Conservation (phyloP, 2,113 vertebrate species). For the Pimephales promelas region DNA sequence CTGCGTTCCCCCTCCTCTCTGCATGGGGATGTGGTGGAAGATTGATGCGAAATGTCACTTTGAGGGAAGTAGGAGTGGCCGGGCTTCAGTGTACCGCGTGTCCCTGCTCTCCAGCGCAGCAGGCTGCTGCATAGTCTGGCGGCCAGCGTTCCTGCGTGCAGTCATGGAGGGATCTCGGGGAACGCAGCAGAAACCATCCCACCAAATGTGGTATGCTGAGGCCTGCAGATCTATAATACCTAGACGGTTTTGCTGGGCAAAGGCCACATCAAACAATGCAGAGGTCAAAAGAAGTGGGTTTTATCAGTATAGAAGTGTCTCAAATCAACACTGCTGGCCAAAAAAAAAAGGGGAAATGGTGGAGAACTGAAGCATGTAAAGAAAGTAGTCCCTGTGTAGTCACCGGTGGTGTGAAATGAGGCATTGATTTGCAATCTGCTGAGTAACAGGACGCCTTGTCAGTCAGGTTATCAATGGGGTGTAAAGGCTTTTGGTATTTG, state of each 20-base stretch:
- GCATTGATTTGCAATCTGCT: slow-evolving; percentile 70
- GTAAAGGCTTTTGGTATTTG: slow-evolving; percentile 74
- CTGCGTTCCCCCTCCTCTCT: slow-evolving; percentile 62
- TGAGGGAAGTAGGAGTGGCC: slow-evolving; percentile 78
- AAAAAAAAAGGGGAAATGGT: slow-evolving; percentile 29
- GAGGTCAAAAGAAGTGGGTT: slow-evolving; percentile 21
- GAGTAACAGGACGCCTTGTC: slow-evolving; percentile 80
- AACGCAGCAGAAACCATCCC: slow-evolving; percentile 74
- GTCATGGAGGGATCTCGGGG: slow-evolving; percentile 71
- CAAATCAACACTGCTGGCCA: slow-evolving; percentile 32
- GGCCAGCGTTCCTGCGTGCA: slow-evolving; percentile 74
- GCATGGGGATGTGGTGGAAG: slow-evolving; percentile 75
- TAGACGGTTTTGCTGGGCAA: slow-evolving; percentile 4
- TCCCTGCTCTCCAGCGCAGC: slow-evolving; percentile 76
- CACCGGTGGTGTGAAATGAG: slow-evolving; percentile 45
- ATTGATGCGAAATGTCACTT: slow-evolving; percentile 81
- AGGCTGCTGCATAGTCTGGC: slow-evolving; percentile 78
- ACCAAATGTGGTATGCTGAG: slow-evolving; percentile 66
- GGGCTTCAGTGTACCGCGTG: slow-evolving; percentile 74
- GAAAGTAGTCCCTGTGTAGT: slow-evolving; percentile 41
- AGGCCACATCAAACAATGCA: slow-evolving; percentile 26
- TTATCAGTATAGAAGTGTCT: slow-evolving; percentile 12
- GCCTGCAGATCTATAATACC: slow-evolving; percentile 48
- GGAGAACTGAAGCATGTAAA: slow-evolving; percentile 41
- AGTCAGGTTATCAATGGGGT: slow-evolving; percentile 75